A percentile compares a stretch with the other conserved stretches of the same genome.
These are phyloP conservation scores for Proterorhinus semilunaris DNA, from an alignment of 2,113 vertebrate species.

Conservation along the genomic window DNA sequence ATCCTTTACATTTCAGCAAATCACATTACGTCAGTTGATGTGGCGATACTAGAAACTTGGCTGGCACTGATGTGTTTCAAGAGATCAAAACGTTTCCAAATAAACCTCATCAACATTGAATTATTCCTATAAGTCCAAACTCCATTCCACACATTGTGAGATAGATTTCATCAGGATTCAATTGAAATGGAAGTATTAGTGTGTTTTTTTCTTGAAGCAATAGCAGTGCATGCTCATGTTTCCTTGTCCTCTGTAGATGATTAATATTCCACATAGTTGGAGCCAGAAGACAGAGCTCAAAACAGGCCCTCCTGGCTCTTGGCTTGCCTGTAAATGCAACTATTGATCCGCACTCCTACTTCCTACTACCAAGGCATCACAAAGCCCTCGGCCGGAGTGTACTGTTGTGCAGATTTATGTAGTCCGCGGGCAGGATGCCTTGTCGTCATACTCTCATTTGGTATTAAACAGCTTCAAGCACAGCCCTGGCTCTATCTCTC, in stretches of 20 bases:
- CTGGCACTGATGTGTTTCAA: too few relatives aligned
- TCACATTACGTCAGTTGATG: too few relatives aligned
- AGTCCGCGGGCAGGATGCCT: slow-evolving; percentile 29
- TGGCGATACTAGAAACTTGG: too few relatives aligned
- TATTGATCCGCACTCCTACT: slow-evolving; percentile 46
- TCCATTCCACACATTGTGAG: too few relatives aligned
- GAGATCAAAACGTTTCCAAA: too few relatives aligned
- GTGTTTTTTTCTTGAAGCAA: not conserved
- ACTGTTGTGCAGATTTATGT: slow-evolving; percentile 45
- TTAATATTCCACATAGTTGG: slow-evolving; percentile 14
- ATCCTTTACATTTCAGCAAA: too few relatives aligned
- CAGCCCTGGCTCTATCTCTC: slow-evolving; percentile 38
- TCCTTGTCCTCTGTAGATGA: not conserved
- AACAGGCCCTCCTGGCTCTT: slow-evolving; percentile 20
- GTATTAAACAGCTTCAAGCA: slow-evolving; percentile 49
- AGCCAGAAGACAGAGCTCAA: slow-evolving; percentile 20
- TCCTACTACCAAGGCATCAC: slow-evolving; percentile 25
- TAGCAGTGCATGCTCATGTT: not conserved
- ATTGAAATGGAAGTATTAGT: not conserved
- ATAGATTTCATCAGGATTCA: too few relatives aligned
- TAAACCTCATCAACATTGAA: too few relatives aligned
- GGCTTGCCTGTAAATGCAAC: slow-evolving; percentile 19
- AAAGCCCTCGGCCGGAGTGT: slow-evolving; percentile 11
- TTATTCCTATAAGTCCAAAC: too few relatives aligned
- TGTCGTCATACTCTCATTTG: slow-evolving; percentile 48